Evolutionary conservation across 2,888 invertebrate genomes (phyloP), one percentile per base, ranked within the genome.

Genomic region (Drosophila cyrtoloma): DNA sequence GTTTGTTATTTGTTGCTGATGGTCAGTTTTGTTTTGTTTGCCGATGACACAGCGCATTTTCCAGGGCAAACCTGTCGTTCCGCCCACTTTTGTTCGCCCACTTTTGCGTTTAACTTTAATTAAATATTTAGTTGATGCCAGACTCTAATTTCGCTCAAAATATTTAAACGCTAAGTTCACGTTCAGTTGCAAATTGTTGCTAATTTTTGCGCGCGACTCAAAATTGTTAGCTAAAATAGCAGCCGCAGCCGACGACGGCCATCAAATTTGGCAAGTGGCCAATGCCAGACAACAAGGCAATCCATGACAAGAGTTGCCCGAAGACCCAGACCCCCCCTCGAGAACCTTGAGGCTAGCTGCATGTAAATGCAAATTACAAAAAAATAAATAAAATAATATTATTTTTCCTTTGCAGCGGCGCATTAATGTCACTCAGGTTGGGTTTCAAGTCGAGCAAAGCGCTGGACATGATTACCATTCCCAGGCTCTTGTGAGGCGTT

Each of bases 1-100:
- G 71, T 47, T 65, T 52, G 47, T 26, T 62, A 75, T 56, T 70
- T 82, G 65, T 88, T 89, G 86, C 64, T 79, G 61, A 78, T 85
- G 86, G 89, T 88, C 90, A 85, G 85, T 80, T 90, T 86, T 65
- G 76, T 90, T 89, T 77, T 83, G 77, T 88, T 81, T 86, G 86
- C 55, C 61, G 56, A 83, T 86, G 85, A 86, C 84, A 59, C 39
- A 22, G 81, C 85, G 73, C 73, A 76, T 86, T 86, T 90, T 83
- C 86, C 90, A 75, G 86, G 62, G 65, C 77, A 61, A 66, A 81
- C 58, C 70, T 67, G 63, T 62, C 61, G 42, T 55, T 55, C 35
- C 35, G 59, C 26, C 39, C 39, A 32, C 22, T 1, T 33, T 6
- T n/a, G 56, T n/a, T 16, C 42, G 69, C 51, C 30, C 28, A 39